Evolutionary conservation across 1,140 invertebrate species (phyloP).

Genomic region (Drosophila paulistorum): DNA sequence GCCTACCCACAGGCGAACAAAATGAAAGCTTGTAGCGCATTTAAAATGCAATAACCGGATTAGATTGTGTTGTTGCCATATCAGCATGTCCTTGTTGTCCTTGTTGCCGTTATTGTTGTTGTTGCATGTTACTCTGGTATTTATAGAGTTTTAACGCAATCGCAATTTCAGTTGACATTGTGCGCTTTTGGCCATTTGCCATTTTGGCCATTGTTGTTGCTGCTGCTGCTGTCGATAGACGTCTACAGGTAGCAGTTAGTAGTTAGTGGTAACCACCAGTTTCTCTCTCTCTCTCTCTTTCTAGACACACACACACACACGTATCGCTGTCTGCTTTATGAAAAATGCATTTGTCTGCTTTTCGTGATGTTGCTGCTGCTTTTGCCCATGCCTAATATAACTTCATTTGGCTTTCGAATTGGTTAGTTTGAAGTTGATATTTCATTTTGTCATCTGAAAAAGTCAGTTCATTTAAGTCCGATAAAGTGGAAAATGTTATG

Average conservation of each 20-base stretch:
- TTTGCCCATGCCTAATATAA: slow-evolving; percentile 59
- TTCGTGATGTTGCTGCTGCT: slow-evolving; percentile 39
- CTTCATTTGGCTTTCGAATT: slow-evolving; percentile 65
- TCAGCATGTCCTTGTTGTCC: slow-evolving; percentile 59
- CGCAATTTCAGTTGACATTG: slow-evolving; percentile 80
- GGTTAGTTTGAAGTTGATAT: slow-evolving; percentile 41
- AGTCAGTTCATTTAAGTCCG: slow-evolving; percentile 39
- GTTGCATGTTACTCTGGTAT: slow-evolving; percentile 78
- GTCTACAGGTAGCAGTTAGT: slow-evolving; percentile 51
- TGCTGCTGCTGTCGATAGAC: slow-evolving; percentile 54
- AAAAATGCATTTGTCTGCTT: slow-evolving; percentile 76
- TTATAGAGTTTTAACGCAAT: slow-evolving; percentile 82
- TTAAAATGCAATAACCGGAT: slow-evolving; percentile 82
- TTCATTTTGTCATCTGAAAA: slow-evolving; percentile 29
- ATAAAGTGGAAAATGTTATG: slow-evolving; percentile 22
- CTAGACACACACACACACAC: background rate
- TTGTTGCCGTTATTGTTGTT: slow-evolving; percentile 34
- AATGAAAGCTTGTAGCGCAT: slow-evolving; percentile 64
- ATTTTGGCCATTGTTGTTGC: slow-evolving; percentile 55
- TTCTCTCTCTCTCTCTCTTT: background rate
- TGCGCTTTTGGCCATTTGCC: slow-evolving; percentile 60
- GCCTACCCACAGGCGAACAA: slow-evolving; percentile 31
- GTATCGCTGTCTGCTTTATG: slow-evolving; percentile 68
- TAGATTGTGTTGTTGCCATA: slow-evolving; percentile 77
- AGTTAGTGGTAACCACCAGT: background rate